Evolutionary conservation across 2,888 invertebrate genomes (phyloP), one percentile per base, ranked within the genome.

Genomic region (Drosophila lutescens): DNA sequence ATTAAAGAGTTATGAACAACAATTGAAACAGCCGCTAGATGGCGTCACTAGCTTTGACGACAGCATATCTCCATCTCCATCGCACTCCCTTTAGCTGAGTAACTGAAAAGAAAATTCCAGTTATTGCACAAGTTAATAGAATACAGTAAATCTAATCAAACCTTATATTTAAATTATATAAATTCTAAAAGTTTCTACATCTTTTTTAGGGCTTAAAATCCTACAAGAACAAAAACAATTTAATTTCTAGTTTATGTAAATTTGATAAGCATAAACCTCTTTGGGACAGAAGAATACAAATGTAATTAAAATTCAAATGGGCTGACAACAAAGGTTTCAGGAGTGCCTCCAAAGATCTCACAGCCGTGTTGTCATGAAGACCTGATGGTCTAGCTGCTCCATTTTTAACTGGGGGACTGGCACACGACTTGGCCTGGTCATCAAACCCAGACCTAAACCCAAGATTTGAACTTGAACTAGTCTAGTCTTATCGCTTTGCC

Each of bases 381-480:
- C 8, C 13, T 23, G 13, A 26, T 20, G 12, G 6, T 9, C 9
- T 26, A 46, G 46, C 47, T 32, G 20, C n/a, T 15, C 10, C n/a
- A 43, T 53, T 54, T 51, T 38, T 57, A 53, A 60, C 38, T 32
- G 49, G 43, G 47, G 44, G 54, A 58, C 58, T 59, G 70, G 60
- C 59, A 70, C 66, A 75, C 66, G 63, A 54, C 49, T 69, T 72
- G 81, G 66, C 51, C 70, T 70, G 70, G 80, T 73, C 78, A 75
- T 73, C 47, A 70, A 75, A 82, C 58, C 51, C 54, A 68, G 71
- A 68, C 53, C 47, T 46, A 60, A 65, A 72, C 44, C 43, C 8
- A 1, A n/a, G 40, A 13, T 63, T 69, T 83, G 80, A 81, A 83
- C 81, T 81, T 80, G 82, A 82, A 49, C 53, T 71, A 62, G 51